Evolutionary conservation across 2,797 vertebrate species (phyloP), one percentile per base, ranked within the genome.

Genomic region (Pitangus sulphuratus): DNA sequence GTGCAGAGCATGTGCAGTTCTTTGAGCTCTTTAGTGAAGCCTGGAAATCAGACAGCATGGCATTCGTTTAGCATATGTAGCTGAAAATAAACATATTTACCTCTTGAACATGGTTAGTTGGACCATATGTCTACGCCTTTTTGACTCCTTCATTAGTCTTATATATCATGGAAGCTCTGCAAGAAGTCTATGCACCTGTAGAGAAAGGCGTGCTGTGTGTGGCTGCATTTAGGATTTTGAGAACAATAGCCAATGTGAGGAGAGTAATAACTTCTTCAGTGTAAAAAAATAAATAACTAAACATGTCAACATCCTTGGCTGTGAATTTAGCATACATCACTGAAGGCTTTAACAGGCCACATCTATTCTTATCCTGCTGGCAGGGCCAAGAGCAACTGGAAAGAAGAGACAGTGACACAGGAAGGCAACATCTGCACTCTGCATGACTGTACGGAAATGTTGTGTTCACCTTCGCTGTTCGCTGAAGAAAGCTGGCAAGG

Each of bases 11-110:
- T 4, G 2, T 4, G 2, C 39, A 11, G 10, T 25, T 45, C 21
- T 71, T 47, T 31, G 12, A 47, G 10, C 6, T 12, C 39, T 70
- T 72, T 40, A 61, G 5, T 22, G 9, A 24, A 62, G 12, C 14
- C 8, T n/a, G 42, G 12, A 69, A 80, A 69, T 1, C 8, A 47
- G 17, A 6, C 9, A 85, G 30, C 16, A 24, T 0, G 12, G 3
- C 4, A 53, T 42, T 62, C 0, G 0, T 56, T 68, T 50, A 51
- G 24, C 2, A 1, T 9, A 9, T 22, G 2, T 42, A 64, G 20
- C 13, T 58, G 21, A 74, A 45, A 84, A 56, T 45, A 19, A 44
- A 31, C 4, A 3, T 37, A 18, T 51, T 51, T 68, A 3, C 12
- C 35, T 76, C 65, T 64, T 53, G 37, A 40, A 1, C 1, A 1